Base-by-base conservation (phyloP, 2,797 vertebrate species). In the Anabas testudineus region DNA sequence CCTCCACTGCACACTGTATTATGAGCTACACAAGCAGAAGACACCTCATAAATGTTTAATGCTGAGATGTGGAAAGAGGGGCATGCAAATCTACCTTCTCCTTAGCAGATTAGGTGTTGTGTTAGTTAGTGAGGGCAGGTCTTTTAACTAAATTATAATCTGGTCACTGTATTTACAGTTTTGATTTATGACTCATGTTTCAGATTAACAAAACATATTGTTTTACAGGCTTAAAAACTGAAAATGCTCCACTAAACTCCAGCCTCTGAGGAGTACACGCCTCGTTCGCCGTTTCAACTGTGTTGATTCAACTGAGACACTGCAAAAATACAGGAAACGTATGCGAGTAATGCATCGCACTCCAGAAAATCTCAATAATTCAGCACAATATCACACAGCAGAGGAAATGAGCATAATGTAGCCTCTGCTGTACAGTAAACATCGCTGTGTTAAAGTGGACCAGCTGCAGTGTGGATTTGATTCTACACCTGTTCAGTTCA, bases 41-140 rank as follows among this genome's bases (percentile, higher is more conserved):
- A 77, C 21, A 54, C 54, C 63, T 77, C 46, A 76, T 88, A 52
- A 87, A 92, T 88, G 78, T 85, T 89, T 89, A 48, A 87, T 83
- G 71, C 16, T 28, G 48, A 75, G 69, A 76, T n/a, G 59, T 22
- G 53, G 57, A 51, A 64, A 83, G 43, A 75, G 26, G 67, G 43
- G 45, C 48, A 45, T 1, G 36, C 69, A 74, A 76, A 77, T 63
- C 24, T 74, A 16, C 74, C 28, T 62, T 36, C 55, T 61, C 28
- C 41, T 26, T 16, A 30, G 42, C 28, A 49, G 58, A 76, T 67
- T 14, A 43, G 0, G 65, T 66, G 46, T 36, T 63, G 26, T 55
- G 47, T 34, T 55, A 37, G 48, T 69, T 15, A 14, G 47, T 14
- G 16, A 1, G 19, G 55, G 28, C 7, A 39, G 64, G 12, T 28